Percentiles rank a stretch among this genome's conserved stretches.
Conservation (phyloP, 2,888 invertebrate genomes). For the Smittia aterrima region DNA sequence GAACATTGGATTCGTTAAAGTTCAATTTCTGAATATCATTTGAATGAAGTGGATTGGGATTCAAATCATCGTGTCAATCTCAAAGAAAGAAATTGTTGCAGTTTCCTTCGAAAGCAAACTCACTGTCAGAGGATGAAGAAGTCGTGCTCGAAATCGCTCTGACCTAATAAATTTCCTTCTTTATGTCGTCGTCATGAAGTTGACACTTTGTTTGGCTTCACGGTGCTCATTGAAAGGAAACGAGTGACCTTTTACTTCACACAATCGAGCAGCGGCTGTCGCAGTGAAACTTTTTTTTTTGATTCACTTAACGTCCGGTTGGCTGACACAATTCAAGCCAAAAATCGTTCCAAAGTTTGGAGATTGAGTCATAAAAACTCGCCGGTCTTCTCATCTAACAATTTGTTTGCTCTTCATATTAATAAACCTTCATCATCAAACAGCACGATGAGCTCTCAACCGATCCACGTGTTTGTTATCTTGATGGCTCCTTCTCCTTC, state of each 20-base stretch:
- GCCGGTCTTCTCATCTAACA: background rate
- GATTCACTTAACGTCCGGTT: too few species aligned
- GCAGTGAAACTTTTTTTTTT: background rate
- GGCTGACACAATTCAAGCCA: too few species aligned
- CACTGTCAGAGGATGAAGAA: background rate
- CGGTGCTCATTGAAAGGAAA: too few species aligned
- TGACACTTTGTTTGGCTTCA: slow-evolving; percentile 18
- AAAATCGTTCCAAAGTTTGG: too few species aligned
- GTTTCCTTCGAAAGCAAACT: background rate
- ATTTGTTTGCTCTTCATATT: background rate
- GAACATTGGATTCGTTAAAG: slow-evolving; percentile 24
- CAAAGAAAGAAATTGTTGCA: background rate
- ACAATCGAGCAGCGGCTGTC: background rate
- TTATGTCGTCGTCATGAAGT: background rate
- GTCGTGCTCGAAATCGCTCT: background rate
- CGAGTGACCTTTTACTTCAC: slow-evolving; percentile 25
- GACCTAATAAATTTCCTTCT: background rate
- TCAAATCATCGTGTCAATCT: slow-evolving; percentile 27
- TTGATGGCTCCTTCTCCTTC: background rate
- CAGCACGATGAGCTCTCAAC: background rate
- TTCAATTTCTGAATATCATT: slow-evolving; percentile 23
- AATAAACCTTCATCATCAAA: background rate
- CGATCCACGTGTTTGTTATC: slow-evolving; percentile 11
- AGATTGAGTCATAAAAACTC: slow-evolving; percentile 9
- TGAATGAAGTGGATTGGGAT: background rate